Conservation (phyloP, 92 coral and sea anemone species). For the Heteractis magnifica region DNA sequence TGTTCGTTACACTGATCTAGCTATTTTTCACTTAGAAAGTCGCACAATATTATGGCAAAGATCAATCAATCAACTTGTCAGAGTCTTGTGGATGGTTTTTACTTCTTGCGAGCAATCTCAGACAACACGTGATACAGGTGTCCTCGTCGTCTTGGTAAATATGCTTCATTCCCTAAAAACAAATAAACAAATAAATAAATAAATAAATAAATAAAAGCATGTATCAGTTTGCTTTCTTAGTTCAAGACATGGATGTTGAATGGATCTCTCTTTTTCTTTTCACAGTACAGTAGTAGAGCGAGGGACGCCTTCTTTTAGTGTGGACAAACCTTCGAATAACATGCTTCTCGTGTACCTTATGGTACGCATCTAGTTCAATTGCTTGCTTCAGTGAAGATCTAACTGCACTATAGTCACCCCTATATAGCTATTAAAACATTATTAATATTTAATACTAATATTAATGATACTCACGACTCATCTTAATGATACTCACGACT, state of each 20-base stretch:
- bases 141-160: conserved; percentile 56
- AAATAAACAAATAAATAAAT: not conserved
- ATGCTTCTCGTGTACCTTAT: too few species aligned
- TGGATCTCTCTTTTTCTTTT: too few species aligned
- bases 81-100: not conserved
- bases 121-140: conserved; percentile 56
- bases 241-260: too few species aligned
- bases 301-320: too few species aligned
- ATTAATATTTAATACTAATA: not conserved
- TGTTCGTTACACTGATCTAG: not conserved
- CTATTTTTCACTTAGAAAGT: too few species aligned
- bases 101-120: conserved; percentile 49
- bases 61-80: not conserved
- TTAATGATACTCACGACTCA: not conserved
- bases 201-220: not conserved
- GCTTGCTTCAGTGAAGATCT: too few species aligned
- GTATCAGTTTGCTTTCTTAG: too few species aligned
- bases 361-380: too few species aligned
- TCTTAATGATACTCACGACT: not conserved
- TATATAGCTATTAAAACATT: not conserved
- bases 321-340: too few species aligned
- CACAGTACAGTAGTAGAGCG: too few species aligned
- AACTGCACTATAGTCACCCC: too few species aligned
- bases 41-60: not conserved
- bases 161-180: conserved; percentile 44